Percentiles rank a stretch among this genome's conserved stretches.
phyloP scores from a whole-genome alignment of 2,797 vertebrate species.

The Sphaeramia orbicularis region DNA sequence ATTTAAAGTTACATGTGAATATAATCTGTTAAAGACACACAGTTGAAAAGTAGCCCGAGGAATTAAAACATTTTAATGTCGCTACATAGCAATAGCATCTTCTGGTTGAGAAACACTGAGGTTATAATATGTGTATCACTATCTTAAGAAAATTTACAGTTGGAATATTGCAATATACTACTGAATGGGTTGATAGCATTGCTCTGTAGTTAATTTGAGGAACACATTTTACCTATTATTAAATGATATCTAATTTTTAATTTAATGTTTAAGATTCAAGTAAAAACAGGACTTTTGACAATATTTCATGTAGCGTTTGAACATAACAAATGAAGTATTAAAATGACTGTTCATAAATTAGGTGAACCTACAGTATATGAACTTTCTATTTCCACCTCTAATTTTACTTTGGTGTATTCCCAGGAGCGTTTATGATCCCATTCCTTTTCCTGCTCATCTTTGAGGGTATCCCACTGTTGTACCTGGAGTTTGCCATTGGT shows the following conservation, averaged over 20 bases:
- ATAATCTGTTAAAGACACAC: no score
- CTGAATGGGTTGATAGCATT: no score
- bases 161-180: no score
- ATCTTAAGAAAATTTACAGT: no score
- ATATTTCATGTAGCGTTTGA: not conserved
- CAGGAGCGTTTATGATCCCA: slow-evolving; percentile 92
- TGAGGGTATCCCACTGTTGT: slow-evolving; percentile 88
- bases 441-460: slow-evolving; percentile 90
- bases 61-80: no score
- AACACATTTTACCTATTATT: no score
- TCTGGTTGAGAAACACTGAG: no score
- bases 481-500: slow-evolving; percentile 90
- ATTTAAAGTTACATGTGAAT: no score
- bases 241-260: no score
- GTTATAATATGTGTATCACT: no score
- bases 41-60: no score
- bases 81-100: no score
- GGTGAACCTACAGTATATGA: not conserved
- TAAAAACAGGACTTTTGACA: not conserved
- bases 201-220: not conserved
- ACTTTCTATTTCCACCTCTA: not conserved
- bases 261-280: not conserved
- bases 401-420: slow-evolving; percentile 17
- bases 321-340: not conserved
- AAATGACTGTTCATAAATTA: not conserved